Base-by-base conservation (phyloP, 1,140 invertebrate species). In the Polypedilum pembai region DNA sequence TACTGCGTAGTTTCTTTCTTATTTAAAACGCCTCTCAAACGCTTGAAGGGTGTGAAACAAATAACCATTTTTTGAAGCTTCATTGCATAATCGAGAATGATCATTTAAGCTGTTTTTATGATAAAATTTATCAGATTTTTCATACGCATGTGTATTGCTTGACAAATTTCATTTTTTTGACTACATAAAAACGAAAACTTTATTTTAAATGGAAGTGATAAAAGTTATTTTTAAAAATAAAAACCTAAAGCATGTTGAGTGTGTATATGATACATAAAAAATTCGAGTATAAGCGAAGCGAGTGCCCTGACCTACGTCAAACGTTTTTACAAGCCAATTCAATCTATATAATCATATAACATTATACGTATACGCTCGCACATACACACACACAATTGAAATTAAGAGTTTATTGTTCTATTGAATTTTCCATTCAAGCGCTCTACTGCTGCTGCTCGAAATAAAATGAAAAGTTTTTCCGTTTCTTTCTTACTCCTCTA, bases 371-470 rank as follows among this genome's bases (percentile, higher is more conserved):
- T 56, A 56, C 45, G 45, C n/a, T n/a, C 41, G 41, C 15, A 45
- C 41, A n/a, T 69, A 69, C 17, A 69, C 65, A 69, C 65, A 69
- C 17, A 69, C 65, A 18, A 69, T 20, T 69, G 65, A 69, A 69
- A 69, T 69, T 69, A 69, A 69, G 20, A 69, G 65, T 69, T 69
- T 69, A 69, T 69, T 69, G 65, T 69, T 69, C 65, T 69, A 69
- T 69, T 69, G 65, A 69, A 69, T 69, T 69, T 69, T 69, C 65
- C 65, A 69, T 69, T 18, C 45, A 56, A 56, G 8, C 10, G 5
- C 65, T 45, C 8, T 20, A 7, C 1, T 18, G 65, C 20, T 69
- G 17, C 17, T 17, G 63, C 2, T 17, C 63, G 63, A 66, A 56
- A 12, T 56, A 15, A 17, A 56, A 17, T 17, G 10, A 56, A 56